Base-by-base conservation (phyloP, 2,888 invertebrate genomes). In the Apodemia duryi region DNA sequence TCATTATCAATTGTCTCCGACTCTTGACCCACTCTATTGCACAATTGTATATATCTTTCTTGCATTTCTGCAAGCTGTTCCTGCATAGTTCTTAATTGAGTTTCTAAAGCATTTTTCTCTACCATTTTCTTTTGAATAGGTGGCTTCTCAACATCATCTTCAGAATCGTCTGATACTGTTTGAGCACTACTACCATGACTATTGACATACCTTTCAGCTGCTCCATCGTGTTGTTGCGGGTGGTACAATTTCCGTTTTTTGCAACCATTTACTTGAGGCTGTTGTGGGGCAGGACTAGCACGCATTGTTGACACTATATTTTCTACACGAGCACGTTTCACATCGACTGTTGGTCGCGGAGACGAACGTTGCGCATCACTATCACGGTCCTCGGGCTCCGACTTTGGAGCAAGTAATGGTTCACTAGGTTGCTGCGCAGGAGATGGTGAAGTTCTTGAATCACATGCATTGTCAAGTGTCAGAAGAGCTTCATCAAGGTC, bases 201-300 rank as follows among this genome's bases (percentile, higher is more conserved):
- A 72, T 84, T 82, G 52, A 88, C 88, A 74, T 90, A 91, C n/a
- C 94, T 88, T 73, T 94, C 94, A 73, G 93, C 94, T 41, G 94
- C 94, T 66, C 93, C 93, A 79, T 96, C 96, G 85, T 98, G 97
- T 80, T 98, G 98, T 85, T 98, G 98, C 11, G 98, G 98, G 79
- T 98, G 98, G 82, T 98, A 98, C 43, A 98, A 93, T 87, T 99
- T 99, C 62, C 98, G 94, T 87, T 99, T 99, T 86, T 98, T 98
- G 88, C 98, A 98, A 63, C 98, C 98, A 88, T 98, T 98, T 74
- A 97, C 96, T 83, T 95, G 95, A 1, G 94, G 93, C 74, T 94
- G 94, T 67, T 87, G 93, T 32, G 95, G 95, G 70, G 95, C 96
- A 52, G 97, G 97, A 81, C 97, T 97, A 71, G 96, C 95, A 71